Evolutionary conservation across 2,797 vertebrate species (phyloP).

Genomic region (Leptodactylus fallax): DNA sequence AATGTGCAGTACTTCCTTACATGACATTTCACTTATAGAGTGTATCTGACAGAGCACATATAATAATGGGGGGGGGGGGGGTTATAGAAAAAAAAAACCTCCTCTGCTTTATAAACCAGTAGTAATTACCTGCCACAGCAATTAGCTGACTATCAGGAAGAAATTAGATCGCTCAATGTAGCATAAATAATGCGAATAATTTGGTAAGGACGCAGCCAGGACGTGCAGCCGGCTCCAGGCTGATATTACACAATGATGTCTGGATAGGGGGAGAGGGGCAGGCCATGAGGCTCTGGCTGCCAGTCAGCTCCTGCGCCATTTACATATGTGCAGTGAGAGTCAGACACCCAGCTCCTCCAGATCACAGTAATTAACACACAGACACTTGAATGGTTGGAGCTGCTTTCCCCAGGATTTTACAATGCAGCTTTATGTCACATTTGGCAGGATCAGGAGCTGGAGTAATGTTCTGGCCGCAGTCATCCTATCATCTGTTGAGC

Average conservation of each 20-base stretch:
- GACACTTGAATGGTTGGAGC: constrained; percentile 76
- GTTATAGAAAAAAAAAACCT: constrained; percentile 73
- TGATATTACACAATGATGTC: constrained; percentile 66
- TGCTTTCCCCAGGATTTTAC: constrained; percentile 85
- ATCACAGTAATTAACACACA: constrained; percentile 84
- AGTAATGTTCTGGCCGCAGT: constrained; percentile 80
- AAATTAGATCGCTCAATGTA: constrained; percentile 90
- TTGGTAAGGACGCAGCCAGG: constrained; percentile 78
- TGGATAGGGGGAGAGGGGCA: constrained; percentile 74
- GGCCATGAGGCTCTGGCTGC: constrained; percentile 77
- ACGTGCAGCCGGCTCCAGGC: constrained; percentile 60
- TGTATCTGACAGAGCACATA: constrained; percentile 84
- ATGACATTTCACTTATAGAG: not conserved
- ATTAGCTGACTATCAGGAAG: constrained; percentile 85
- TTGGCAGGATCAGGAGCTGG: constrained; percentile 84
- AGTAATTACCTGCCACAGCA: constrained; percentile 88
- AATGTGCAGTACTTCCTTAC: not conserved
- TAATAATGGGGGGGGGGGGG: constrained; percentile 75
- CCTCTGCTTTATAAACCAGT: constrained; percentile 81
- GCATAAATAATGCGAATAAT: constrained; percentile 89
- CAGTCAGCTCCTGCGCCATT: constrained; percentile 77
- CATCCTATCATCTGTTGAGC: constrained; percentile 82
- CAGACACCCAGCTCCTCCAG: constrained; percentile 78
- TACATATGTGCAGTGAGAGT: constrained; percentile 77
- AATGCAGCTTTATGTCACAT: constrained; percentile 85